phyloP scores from a whole-genome alignment of 35 echinoderm and acorn worm species.

The Apostichopus japonicus region DNA sequence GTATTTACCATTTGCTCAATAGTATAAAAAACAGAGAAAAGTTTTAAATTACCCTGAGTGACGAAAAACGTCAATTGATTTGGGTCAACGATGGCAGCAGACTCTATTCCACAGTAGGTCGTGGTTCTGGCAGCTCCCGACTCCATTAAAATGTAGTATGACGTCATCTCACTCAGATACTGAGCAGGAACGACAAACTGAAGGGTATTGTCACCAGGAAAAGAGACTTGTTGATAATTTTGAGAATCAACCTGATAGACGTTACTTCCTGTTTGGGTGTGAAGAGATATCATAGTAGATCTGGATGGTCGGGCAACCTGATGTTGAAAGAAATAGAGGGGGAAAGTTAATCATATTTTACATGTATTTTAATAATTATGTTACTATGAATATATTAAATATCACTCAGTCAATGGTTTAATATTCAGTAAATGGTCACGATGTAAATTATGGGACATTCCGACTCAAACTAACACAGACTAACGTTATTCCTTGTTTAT shows the following conservation, averaged over 20 bases:
- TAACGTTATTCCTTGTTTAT: background rate
- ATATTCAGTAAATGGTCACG: background rate
- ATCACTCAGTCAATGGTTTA: background rate
- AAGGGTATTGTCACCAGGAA: background rate
- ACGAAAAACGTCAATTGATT: conserved; percentile 29
- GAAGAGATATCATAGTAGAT: conserved; percentile 42
- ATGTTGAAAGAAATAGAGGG: background rate
- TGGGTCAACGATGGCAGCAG: conserved; percentile 22
- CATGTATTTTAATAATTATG: background rate
- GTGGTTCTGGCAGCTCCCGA: conserved; percentile 24
- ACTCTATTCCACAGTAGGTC: conserved; percentile 38
- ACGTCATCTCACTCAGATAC: background rate
- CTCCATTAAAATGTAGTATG: conserved; percentile 59
- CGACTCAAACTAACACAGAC: background rate
- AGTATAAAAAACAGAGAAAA: too few species aligned
- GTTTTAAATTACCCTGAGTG: background rate
- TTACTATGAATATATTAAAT: background rate
- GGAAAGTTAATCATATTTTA: background rate
- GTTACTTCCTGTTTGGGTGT: background rate
- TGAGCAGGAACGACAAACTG: background rate
- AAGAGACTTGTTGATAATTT: background rate
- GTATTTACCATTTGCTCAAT: too few species aligned
- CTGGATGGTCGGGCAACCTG: conserved; percentile 32
- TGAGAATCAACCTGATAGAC: conserved; percentile 32
- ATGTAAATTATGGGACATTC: background rate